Percentiles rank a stretch among this genome's conserved stretches.
These are phyloP conservation scores for Pinctada fucata DNA, from an alignment of 2,888 invertebrate genomes.

Conservation along the genomic window DNA sequence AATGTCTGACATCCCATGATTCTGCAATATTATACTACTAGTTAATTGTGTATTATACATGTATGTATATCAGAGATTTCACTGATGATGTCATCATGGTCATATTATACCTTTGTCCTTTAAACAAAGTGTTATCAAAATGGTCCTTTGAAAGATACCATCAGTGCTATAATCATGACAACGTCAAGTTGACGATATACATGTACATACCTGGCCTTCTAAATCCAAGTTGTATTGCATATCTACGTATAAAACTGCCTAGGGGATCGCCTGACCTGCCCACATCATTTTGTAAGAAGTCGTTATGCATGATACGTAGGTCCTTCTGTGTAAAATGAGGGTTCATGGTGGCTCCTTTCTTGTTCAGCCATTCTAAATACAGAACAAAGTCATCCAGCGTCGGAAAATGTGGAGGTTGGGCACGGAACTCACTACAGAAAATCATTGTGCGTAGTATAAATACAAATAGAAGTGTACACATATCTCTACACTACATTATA, in stretches of 20 bases:
- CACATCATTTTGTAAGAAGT: slow-evolving; percentile 44
- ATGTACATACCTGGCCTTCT: slow-evolving; percentile 32
- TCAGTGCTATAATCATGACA: no score
- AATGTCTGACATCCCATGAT: no score
- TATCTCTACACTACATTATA: no score
- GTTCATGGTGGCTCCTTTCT: slow-evolving; percentile 57
- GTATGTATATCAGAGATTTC: no score
- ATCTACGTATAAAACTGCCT: slow-evolving; percentile 49
- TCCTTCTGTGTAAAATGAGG: slow-evolving; percentile 51
- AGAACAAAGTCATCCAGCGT: slow-evolving; percentile 47
- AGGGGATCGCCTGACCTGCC: slow-evolving; percentile 50
- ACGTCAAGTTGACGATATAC: no score
- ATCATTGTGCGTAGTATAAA: neutral
- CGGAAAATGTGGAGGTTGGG: slow-evolving; percentile 54
- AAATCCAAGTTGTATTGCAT: slow-evolving; percentile 49
- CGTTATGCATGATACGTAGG: slow-evolving; percentile 44
- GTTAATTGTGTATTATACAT: no score
- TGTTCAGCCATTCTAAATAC: slow-evolving; percentile 47
- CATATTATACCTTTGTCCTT: no score
- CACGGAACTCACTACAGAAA: slow-evolving; percentile 44
- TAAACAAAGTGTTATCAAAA: no score
- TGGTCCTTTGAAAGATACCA: no score
- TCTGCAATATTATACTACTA: no score
- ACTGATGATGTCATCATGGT: no score
- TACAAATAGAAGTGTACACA: no score